These are phyloP conservation scores for Diplogasteroides magnus DNA, from an alignment of 1,140 invertebrate species.

Conservation along the genomic window DNA sequence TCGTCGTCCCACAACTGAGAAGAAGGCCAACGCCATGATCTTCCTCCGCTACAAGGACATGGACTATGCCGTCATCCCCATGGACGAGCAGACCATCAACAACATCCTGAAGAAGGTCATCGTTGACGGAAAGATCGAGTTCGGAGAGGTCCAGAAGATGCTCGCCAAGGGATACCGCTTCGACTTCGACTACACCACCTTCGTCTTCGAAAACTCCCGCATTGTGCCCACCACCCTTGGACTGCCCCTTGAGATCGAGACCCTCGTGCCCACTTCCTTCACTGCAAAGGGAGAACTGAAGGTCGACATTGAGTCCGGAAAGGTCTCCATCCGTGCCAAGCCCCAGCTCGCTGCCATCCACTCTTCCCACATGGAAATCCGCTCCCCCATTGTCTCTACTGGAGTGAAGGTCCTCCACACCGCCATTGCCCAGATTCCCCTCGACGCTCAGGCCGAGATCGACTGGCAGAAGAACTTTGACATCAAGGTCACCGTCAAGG, in stretches of 20 bases:
- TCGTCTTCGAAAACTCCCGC: constrained; percentile 35
- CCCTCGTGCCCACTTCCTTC: constrained; percentile 34
- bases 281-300: constrained; percentile 34
- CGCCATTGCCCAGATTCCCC: constrained; percentile 33
- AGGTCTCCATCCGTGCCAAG: constrained; percentile 22
- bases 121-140: constrained; percentile 15
- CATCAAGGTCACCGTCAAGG: constrained; percentile 28
- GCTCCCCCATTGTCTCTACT: constrained; percentile 26
- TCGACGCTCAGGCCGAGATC: constrained; percentile 29
- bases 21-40: constrained; percentile 35
- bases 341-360: constrained; percentile 27
- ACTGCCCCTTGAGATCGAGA: constrained; percentile 34
- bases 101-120: constrained; percentile 26
- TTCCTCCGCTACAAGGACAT: constrained; percentile 29
- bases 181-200: constrained; percentile 16
- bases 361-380: constrained; percentile 26
- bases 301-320: constrained; percentile 28
- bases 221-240: constrained; percentile 40
- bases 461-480: constrained; percentile 27
- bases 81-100: constrained; percentile 24
- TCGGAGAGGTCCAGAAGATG: constrained; percentile 20
- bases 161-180: constrained; percentile 20
- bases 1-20: constrained; percentile 22
- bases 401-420: constrained; percentile 36
- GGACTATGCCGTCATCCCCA: constrained; percentile 31